Percentiles rank a stretch among this genome's conserved stretches.
Conservation (phyloP, 2,113 vertebrate species). For the Ciconia stormi region DNA sequence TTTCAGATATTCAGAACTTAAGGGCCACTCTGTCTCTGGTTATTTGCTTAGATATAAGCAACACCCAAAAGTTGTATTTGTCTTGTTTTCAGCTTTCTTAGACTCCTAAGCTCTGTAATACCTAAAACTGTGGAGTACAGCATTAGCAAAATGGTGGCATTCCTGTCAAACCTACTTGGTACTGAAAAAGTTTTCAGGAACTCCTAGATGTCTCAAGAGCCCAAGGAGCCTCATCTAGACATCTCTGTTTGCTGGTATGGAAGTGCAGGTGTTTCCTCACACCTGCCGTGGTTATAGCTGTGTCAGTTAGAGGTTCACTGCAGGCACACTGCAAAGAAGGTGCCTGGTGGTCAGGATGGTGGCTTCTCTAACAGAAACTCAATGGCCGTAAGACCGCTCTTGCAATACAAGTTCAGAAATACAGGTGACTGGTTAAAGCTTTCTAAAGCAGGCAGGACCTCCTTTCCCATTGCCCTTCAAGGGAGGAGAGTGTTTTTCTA, state of each 20-base stretch:
- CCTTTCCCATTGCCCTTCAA: neutral
- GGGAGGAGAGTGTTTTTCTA: neutral
- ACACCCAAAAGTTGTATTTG: neutral
- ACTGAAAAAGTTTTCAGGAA: neutral
- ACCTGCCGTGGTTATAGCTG: neutral
- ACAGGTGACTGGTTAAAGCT: neutral
- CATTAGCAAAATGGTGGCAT: neutral
- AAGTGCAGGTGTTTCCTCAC: neutral
- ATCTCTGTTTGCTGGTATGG: neutral
- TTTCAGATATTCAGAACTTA: neutral
- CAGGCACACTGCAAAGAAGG: neutral
- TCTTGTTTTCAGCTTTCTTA: neutral
- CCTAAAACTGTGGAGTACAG: neutral
- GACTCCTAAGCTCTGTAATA: neutral
- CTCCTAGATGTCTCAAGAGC: neutral
- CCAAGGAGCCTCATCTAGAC: neutral
- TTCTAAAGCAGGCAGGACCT: neutral
- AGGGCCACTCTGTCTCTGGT: neutral
- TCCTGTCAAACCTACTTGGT: neutral
- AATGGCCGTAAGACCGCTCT: neutral
- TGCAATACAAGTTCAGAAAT: neutral
- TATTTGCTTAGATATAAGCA: neutral
- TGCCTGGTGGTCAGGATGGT: neutral
- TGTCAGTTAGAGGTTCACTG: neutral
- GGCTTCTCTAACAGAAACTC: neutral